These are phyloP conservation scores for Felis chaus DNA, from an alignment of 2,113 vertebrate species.

Conservation along the genomic window DNA sequence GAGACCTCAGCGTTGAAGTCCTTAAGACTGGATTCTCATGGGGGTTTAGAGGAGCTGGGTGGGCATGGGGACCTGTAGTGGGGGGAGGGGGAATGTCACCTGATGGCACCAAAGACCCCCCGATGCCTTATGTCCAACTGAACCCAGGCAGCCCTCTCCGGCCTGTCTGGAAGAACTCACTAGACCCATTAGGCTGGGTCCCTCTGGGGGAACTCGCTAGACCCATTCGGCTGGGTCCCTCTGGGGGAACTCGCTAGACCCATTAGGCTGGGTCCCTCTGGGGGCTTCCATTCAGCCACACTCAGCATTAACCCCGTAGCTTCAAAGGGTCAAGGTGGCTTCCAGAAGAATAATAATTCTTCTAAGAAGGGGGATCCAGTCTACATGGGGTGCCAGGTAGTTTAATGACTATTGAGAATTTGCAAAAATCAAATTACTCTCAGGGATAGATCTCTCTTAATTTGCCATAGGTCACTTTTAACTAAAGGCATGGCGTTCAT, in stretches of 20 bases:
- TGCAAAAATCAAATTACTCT: neutral
- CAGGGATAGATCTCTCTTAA: neutral
- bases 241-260: too few species aligned
- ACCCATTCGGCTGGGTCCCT: too few species aligned
- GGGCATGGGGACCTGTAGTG: neutral
- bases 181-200: too few species aligned
- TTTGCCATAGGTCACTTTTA: neutral
- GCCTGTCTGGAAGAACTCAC: neutral
- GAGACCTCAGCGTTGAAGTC: neutral
- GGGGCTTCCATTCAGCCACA: neutral
- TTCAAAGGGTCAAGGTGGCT: fast-evolving
- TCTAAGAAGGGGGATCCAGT: neutral
- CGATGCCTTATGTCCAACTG: fast-evolving
- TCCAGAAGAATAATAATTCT: neutral
- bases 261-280: too few species aligned
- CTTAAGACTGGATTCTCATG: neutral
- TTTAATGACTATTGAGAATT: neutral
- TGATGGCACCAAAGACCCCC: neutral
- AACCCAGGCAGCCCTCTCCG: neutral
- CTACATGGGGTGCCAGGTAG: neutral
- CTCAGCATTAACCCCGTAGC: neutral
- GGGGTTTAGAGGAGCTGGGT: neutral
- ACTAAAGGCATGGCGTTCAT: too few species aligned
- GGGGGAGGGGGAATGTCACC: fast-evolving
- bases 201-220: too few species aligned